phyloP scores from a whole-genome alignment of 2,797 vertebrate species.

The Myripristis jacobus region DNA sequence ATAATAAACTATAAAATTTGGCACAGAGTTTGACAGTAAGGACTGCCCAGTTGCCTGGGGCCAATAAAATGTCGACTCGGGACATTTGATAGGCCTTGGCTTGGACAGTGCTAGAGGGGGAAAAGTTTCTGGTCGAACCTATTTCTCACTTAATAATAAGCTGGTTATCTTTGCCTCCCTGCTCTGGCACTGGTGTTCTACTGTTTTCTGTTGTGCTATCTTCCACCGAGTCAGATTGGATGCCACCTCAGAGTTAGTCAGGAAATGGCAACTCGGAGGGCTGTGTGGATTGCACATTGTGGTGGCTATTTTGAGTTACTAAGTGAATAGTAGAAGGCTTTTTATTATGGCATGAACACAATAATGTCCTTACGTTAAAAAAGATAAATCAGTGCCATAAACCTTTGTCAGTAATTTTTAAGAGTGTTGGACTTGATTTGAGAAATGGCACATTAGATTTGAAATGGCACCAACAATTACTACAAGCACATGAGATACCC shows the following conservation, averaged over 20 bases:
- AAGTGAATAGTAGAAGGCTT: background rate
- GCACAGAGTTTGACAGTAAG: constrained; percentile 14
- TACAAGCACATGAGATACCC: background rate
- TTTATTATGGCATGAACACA: too few relatives aligned
- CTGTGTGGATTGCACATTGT: too few relatives aligned
- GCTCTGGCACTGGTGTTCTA: background rate
- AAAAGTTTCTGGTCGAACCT: constrained; percentile 7
- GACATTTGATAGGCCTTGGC: constrained; percentile 21
- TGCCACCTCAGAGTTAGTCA: background rate
- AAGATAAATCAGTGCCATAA: too few relatives aligned
- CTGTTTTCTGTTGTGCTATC: constrained; percentile 20
- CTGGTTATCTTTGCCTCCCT: constrained; percentile 17
- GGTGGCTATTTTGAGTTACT: background rate
- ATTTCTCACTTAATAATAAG: constrained; percentile 25
- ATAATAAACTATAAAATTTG: constrained; percentile 16
- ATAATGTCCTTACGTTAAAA: too few relatives aligned
- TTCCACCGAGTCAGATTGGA: constrained; percentile 16
- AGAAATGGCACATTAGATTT: too few relatives aligned
- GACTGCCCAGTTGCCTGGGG: constrained; percentile 2
- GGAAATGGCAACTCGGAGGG: background rate
- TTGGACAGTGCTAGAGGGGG: constrained; percentile 9
- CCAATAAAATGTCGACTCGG: constrained; percentile 17
- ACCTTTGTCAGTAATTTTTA: background rate
- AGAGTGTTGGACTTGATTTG: background rate
- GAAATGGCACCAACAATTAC: background rate